Evolutionary conservation across 1,140 invertebrate species (phyloP), one percentile per base, ranked within the genome.

Genomic region (Dendrolimus kikuchii): DNA sequence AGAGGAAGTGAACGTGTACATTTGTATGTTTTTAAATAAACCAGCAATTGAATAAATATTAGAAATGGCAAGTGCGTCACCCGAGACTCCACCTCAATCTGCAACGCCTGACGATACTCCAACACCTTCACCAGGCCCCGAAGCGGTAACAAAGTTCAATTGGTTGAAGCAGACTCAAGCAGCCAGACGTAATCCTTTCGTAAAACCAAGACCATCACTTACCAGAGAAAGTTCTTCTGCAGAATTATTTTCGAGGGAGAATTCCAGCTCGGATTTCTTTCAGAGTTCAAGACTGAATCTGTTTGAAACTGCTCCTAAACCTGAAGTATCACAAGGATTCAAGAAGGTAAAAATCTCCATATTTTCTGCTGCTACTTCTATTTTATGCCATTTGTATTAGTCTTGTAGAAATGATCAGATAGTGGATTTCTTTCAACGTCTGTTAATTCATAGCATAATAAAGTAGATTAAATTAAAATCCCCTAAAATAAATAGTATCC

Each of bases 291-390:
- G 80, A 49, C 49, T 86, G 36, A 86, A 86, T 60, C 50, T 86
- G 5, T 86, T 86, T 50, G 83, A 86, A 40, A 78, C 81, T 5
- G 61, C 74, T 5, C 80, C 83, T 0, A 83, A 81, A 50, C 81
- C 78, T 36, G 81, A 84, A 63, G 54, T 40, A 0, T 44, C 49
- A n/a, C 53, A 85, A 53, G 59, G 90, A 88, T 61, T 81, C 92
- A 65, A 93, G 90, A 93, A 90, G 92, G 77, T 88, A 90, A 51
- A 38, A 38, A 7, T 49, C 7, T 46, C 5, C 47, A 2, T 6
- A 46, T 44, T 47, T 54, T 7, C 5, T 10, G 5, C 5, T 45
- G 23, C 23, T 45, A 42, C 43, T n/a, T 45, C n/a, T 45, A 45
- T n/a, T 9, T 9, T 45, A 10, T 45, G n/a, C 43, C 5, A 9